A percentile compares a stretch with the other conserved stretches of the same genome.
These are phyloP conservation scores for Ceuthmochares aereus DNA, from an alignment of 2,113 vertebrate species.

Conservation along the genomic window DNA sequence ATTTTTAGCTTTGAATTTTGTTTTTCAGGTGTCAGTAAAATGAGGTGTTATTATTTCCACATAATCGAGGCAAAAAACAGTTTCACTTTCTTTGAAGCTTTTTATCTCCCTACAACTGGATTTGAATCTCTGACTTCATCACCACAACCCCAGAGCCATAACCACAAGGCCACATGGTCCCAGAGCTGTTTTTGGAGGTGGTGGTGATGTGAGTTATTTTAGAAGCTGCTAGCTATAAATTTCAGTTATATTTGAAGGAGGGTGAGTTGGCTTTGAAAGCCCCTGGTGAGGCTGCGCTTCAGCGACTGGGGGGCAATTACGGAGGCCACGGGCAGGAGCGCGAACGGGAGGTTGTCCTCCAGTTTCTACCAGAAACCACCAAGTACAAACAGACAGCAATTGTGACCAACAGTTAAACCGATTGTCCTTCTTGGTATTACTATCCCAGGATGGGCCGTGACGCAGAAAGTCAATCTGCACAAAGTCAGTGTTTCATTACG, in stretches of 20 bases:
- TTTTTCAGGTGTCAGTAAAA: conserved; percentile 5
- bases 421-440: background rate
- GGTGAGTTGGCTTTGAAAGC: background rate
- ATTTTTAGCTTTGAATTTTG: background rate
- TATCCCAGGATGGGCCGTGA: background rate
- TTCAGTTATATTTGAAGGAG: conserved; percentile 55
- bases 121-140: conserved; percentile 70
- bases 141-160: conserved; percentile 69
- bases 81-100: conserved; percentile 70
- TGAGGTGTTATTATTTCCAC: conserved; percentile 11
- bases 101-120: conserved; percentile 54
- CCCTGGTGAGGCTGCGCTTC: background rate
- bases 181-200: conserved; percentile 51
- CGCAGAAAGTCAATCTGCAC: background rate
- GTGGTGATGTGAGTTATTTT: conserved; percentile 63
- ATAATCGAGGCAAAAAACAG: conserved; percentile 19
- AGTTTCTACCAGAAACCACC: conserved; percentile 28
- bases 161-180: conserved; percentile 67
- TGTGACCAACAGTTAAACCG: background rate
- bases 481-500: conserved; percentile 7
- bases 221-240: conserved; percentile 65
- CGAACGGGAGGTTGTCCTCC: background rate
- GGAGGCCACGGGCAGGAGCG: background rate
- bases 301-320: background rate
- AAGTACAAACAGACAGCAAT: conserved; percentile 10